These are phyloP conservation scores for Ceratina australensis DNA, from an alignment of 1,140 invertebrate genomes.

Conservation along the genomic window DNA sequence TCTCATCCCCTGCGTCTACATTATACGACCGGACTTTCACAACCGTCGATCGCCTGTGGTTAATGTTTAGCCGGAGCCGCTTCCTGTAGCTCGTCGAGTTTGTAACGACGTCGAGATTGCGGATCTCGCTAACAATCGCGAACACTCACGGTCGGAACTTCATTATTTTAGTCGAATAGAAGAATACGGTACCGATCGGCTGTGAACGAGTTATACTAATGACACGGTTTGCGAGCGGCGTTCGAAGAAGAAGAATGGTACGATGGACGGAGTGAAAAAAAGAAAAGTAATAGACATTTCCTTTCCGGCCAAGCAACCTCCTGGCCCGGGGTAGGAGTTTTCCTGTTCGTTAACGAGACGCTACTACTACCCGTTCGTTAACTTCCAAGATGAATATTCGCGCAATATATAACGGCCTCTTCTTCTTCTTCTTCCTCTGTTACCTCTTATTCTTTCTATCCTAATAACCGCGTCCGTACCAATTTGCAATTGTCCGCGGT, in stretches of 20 bases:
- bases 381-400: conserved; percentile 62
- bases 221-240: conserved; percentile 51
- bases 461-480: conserved; percentile 52
- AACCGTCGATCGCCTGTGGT: no score
- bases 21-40: no score
- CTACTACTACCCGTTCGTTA: conserved; percentile 60
- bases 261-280: background rate
- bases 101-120: background rate
- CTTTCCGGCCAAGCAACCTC: conserved; percentile 51
- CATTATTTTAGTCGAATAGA: conserved; percentile 26
- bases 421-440: conserved; percentile 29
- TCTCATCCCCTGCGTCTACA: no score
- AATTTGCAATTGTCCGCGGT: conserved; percentile 54
- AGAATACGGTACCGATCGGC: conserved; percentile 20
- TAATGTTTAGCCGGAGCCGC: background rate
- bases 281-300: conserved; percentile 50
- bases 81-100: no score
- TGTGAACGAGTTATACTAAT: conserved; percentile 56
- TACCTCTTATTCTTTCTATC: conserved; percentile 27
- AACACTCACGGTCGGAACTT: background rate
- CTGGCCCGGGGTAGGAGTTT: conserved; percentile 52
- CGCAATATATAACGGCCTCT: conserved; percentile 39
- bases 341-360: conserved; percentile 62
- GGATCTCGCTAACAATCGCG: conserved; percentile 7
- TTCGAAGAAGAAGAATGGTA: conserved; percentile 20